Percentiles rank a stretch among this genome's conserved stretches.
Evolutionary conservation across 2,888 invertebrate genomes (phyloP).

Genomic region (Parnassius smintheus): DNA sequence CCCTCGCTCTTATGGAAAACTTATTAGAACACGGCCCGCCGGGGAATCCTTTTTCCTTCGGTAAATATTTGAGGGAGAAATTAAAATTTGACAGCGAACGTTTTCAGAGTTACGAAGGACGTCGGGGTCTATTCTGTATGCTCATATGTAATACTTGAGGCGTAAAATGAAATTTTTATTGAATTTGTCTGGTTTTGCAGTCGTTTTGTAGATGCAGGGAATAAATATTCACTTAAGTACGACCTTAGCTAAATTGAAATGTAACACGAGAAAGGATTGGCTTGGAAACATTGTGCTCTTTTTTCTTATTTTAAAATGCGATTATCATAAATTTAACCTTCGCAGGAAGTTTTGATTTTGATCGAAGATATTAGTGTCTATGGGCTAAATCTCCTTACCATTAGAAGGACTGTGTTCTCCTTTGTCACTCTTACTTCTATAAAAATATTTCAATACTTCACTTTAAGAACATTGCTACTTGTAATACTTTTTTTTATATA

Average conservation of each 20-base stretch:
- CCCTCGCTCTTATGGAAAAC: constrained; percentile 77
- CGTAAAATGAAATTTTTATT: constrained; percentile 80
- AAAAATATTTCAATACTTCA: too few species aligned
- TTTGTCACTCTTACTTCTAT: too few species aligned
- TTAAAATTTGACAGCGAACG: constrained; percentile 81
- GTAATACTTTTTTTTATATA: too few species aligned
- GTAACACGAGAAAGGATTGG: background rate
- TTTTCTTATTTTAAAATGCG: too few species aligned
- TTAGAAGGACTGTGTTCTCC: too few species aligned
- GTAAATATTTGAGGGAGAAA: constrained; percentile 81
- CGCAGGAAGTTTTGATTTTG: too few species aligned
- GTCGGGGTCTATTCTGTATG: constrained; percentile 70
- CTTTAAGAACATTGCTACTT: too few species aligned
- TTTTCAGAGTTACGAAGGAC: constrained; percentile 59
- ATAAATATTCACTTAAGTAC: constrained; percentile 30
- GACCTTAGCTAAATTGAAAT: constrained; percentile 29
- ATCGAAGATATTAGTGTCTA: too few species aligned
- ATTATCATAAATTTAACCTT: too few species aligned
- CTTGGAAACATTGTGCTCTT: too few species aligned
- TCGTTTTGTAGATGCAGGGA: constrained; percentile 41
- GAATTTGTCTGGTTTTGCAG: constrained; percentile 66
- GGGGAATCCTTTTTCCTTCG: constrained; percentile 81
- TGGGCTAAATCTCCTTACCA: too few species aligned
- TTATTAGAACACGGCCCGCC: constrained; percentile 79
- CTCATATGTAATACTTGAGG: constrained; percentile 75